phyloP scores from a whole-genome alignment of 2,888 invertebrate genomes.

The Pachliopta kotzebuea region DNA sequence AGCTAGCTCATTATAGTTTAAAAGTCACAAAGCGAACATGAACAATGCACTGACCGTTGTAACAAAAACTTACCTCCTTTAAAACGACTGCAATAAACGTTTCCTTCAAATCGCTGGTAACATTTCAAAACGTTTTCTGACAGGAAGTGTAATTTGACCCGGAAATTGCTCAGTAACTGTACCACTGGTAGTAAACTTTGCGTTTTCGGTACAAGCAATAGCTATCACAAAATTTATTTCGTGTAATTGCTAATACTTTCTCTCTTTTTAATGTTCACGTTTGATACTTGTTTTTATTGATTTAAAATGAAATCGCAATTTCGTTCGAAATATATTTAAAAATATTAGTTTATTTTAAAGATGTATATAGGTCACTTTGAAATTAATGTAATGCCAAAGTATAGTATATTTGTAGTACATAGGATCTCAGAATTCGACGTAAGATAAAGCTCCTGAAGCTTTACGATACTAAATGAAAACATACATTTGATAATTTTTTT shows the following conservation, averaged over 20 bases:
- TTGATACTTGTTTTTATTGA: no score
- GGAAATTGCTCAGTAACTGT: conserved; percentile 27
- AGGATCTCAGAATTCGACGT: no score
- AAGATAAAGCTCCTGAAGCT: no score
- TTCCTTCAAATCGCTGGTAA: conserved; percentile 15
- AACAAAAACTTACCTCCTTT: conserved; percentile 4
- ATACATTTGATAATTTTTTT: no score
- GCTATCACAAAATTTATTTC: conserved; percentile 4
- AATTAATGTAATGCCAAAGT: no score
- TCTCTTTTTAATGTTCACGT: no score
- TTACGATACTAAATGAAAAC: no score
- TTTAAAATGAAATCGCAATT: no score
- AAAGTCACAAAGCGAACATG: neutral
- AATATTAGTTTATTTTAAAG: no score
- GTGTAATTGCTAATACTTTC: neutral
- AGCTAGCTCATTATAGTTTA: neutral
- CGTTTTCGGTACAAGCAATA: conserved; percentile 5
- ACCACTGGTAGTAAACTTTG: conserved; percentile 21
- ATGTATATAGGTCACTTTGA: no score
- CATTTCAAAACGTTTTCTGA: conserved; percentile 24
- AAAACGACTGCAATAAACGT: conserved; percentile 21
- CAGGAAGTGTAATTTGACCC: conserved; percentile 26
- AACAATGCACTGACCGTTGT: neutral
- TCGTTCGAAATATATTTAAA: no score
- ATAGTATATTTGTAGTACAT: no score